These are phyloP conservation scores for Paradoxurus hermaphroditus DNA, from an alignment of 2,113 vertebrate species.

Conservation along the genomic window DNA sequence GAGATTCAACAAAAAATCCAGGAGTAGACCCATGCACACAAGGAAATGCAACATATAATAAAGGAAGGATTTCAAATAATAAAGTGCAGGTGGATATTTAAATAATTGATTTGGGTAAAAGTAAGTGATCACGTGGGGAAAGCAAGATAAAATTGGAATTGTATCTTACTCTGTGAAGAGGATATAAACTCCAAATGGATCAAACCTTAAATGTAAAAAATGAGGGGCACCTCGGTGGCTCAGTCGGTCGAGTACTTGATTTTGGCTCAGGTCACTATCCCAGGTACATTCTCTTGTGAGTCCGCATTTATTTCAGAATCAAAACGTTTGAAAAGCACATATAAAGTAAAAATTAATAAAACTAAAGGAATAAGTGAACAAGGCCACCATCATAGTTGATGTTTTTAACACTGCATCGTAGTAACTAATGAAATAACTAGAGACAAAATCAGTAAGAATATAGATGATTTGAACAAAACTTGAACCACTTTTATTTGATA, in stretches of 20 bases:
- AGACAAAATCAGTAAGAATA: neutral
- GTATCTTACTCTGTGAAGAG: neutral
- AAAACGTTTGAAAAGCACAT: neutral
- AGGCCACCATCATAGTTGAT: neutral
- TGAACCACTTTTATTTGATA: neutral
- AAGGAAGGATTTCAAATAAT: neutral
- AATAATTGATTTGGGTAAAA: neutral
- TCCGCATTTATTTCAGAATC: neutral
- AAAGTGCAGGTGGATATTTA: neutral
- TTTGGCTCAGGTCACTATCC: neutral
- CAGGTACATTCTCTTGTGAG: neutral
- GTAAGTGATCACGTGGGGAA: neutral
- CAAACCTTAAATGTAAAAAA: neutral
- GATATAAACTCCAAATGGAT: neutral
- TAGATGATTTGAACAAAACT: neutral
- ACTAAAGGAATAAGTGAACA: neutral
- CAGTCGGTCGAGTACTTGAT: neutral
- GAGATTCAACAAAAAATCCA: neutral
- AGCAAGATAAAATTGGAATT: neutral
- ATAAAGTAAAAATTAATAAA: neutral
- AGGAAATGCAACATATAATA: neutral
- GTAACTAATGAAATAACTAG: neutral
- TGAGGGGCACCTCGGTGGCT: neutral
- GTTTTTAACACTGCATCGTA: neutral
- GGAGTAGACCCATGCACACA: neutral